These are phyloP conservation scores for Piscicola geometra DNA, from an alignment of 2,888 invertebrate genomes.

Conservation along the genomic window DNA sequence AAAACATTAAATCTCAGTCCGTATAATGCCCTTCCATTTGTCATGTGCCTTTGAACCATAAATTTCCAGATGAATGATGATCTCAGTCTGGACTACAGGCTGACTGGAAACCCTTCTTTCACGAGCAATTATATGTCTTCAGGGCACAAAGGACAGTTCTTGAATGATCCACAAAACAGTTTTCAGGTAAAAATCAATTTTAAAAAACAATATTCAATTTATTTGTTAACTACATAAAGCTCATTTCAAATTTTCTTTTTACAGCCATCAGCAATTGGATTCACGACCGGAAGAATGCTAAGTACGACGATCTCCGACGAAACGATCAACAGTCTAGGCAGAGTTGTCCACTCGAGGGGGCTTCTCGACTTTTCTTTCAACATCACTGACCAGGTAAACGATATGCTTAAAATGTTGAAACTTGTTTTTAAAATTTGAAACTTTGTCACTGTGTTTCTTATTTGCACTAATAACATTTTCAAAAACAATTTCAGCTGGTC, in stretches of 20 bases:
- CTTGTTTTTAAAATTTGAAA: too few relatives aligned
- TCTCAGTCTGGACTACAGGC: neutral
- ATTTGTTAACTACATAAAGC: too few relatives aligned
- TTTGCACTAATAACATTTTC: neutral
- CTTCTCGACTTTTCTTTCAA: neutral
- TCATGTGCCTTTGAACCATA: too few relatives aligned
- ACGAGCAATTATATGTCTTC: neutral
- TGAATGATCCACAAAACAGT: neutral
- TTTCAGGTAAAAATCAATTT: too few relatives aligned
- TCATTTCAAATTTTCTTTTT: too few relatives aligned
- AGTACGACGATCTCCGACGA: neutral
- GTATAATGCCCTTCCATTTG: too few relatives aligned
- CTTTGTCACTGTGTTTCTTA: too few relatives aligned
- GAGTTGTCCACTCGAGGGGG: neutral
- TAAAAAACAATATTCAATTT: too few relatives aligned
- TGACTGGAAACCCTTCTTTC: neutral
- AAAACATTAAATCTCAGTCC: too few relatives aligned
- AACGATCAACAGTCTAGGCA: neutral
- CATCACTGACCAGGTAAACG: too few relatives aligned
- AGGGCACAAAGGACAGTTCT: neutral
- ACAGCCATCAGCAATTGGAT: neutral
- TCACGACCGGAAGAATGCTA: neutral
- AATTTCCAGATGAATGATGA: neutral
- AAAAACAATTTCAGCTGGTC: neutral
- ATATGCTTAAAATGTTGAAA: too few relatives aligned